Evolutionary conservation across 2,113 vertebrate species (phyloP).

Genomic region (Odocoileus hemionus): DNA sequence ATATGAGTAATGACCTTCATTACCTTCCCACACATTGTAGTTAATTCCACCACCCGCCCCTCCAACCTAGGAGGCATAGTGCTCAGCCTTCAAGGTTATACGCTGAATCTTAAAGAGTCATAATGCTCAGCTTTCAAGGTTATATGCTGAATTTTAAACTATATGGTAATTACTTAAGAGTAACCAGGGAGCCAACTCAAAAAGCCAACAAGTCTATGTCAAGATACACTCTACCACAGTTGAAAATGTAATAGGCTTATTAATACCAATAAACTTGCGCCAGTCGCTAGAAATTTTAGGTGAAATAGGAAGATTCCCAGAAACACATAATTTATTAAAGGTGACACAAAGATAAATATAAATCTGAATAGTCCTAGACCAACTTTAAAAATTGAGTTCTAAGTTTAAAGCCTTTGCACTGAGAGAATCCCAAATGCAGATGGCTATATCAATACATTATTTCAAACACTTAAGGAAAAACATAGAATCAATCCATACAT

Average conservation of each 20-base stretch:
- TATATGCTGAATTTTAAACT: not conserved
- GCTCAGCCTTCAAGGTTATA: not conserved
- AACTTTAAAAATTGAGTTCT: not conserved
- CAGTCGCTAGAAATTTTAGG: not conserved
- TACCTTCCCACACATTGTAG: not conserved
- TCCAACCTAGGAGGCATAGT: not conserved
- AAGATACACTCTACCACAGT: not conserved
- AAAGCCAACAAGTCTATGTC: not conserved
- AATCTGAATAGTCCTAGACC: not conserved
- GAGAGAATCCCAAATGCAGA: not conserved
- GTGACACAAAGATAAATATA: not conserved
- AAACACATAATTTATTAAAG: not conserved
- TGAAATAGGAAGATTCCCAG: not conserved
- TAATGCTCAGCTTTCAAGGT: not conserved
- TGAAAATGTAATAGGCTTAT: not conserved
- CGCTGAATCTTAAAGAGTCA: not conserved
- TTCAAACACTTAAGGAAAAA: not conserved
- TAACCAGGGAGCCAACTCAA: not conserved
- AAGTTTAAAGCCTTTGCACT: not conserved
- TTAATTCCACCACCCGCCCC: not conserved
- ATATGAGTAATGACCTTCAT: not conserved
- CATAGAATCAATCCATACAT: not conserved
- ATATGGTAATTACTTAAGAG: not conserved
- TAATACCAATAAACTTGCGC: not conserved
- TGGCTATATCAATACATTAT: not conserved